Conservation (phyloP, 2,113 vertebrate species). For the Ginglymostoma cirratum region DNA sequence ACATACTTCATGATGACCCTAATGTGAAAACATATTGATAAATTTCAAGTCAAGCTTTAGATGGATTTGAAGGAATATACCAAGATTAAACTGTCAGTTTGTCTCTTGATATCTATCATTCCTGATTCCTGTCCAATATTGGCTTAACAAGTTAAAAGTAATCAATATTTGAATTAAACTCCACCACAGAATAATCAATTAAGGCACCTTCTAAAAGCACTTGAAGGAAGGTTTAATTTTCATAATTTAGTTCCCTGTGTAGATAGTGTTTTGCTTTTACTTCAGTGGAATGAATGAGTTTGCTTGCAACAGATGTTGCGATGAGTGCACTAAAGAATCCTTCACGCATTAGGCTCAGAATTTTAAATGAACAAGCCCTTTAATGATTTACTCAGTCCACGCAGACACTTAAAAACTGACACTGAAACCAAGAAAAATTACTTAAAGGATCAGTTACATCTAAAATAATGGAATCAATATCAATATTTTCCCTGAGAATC, state of each 20-base stretch:
- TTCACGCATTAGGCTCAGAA: slow-evolving; percentile 73
- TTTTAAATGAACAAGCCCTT: slow-evolving; percentile 67
- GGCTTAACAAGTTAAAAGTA: slow-evolving; percentile 46
- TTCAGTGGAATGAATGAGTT: slow-evolving; percentile 58
- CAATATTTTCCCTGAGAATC: slow-evolving; percentile 90
- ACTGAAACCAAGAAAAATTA: slow-evolving; percentile 73
- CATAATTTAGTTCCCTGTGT: slow-evolving; percentile 58
- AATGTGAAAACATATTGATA: not conserved
- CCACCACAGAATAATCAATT: slow-evolving; percentile 62
- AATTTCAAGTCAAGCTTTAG: slow-evolving; percentile 18
- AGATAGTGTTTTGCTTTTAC: slow-evolving; percentile 60
- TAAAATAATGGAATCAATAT: slow-evolving; percentile 95
- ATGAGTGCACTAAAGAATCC: slow-evolving; percentile 61
- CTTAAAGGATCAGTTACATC: slow-evolving; percentile 89
- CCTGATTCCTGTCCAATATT: slow-evolving; percentile 29
- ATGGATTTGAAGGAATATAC: not conserved
- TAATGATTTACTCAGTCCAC: slow-evolving; percentile 59
- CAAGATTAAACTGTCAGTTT: slow-evolving; percentile 30
- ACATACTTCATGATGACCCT: not conserved
- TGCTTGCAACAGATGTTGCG: slow-evolving; percentile 73
- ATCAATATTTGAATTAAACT: slow-evolving; percentile 72
- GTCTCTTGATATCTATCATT: slow-evolving; percentile 31
- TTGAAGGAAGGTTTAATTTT: slow-evolving; percentile 63
- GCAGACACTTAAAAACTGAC: slow-evolving; percentile 68
- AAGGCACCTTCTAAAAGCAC: slow-evolving; percentile 56